Evolutionary conservation across 2,797 vertebrate genomes (phyloP), one percentile per base, ranked within the genome.

Genomic region (Yasuhikotakia modesta): DNA sequence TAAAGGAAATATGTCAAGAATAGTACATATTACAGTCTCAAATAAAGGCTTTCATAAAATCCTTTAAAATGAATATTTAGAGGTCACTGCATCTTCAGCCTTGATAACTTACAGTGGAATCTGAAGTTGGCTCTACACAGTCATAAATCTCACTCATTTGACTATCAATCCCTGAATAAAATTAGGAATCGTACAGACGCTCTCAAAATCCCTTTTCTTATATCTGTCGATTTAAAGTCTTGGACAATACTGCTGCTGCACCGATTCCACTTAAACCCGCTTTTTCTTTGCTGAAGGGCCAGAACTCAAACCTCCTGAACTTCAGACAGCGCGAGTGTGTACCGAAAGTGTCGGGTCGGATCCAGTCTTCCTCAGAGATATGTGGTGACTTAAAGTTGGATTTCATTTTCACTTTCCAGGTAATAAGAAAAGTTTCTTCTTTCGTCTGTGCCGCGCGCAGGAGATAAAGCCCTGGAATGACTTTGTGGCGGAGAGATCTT

Each of bases 381-480:
- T 87, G 89, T 88, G 77, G 89, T 88, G 90, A 90, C 91, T 92
- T 92, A 73, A 70, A 93, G 90, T 87, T 87, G 87, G 88, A 89
- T 91, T 90, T 88, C 90, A 91, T 81, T 79, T 84, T 80, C 79
- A 81, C 79, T 80, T 73, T 82, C 35, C 84, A 69, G 87, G 87
- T 91, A 94, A 94, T 92, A 93, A 91, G 91, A 91, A 93, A 93
- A 93, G 87, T 92, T 93, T 91, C 86, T 91, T 85, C 90, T 90
- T 89, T 88, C 87, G 87, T 77, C 76, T 81, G 72, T 58, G 86
- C 85, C 86, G 84, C 87, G 88, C 82, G 82, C 61, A 73, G 80
- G 86, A 92, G 90, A 92, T 92, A 92, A 92, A 91, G 89, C 88
- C 83, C 82, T 78, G 87, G 87, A 90, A 89, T 91, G 80, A 79